phyloP scores from a whole-genome alignment of 2,797 vertebrate species.

The Eupleurogrammus muticus region DNA sequence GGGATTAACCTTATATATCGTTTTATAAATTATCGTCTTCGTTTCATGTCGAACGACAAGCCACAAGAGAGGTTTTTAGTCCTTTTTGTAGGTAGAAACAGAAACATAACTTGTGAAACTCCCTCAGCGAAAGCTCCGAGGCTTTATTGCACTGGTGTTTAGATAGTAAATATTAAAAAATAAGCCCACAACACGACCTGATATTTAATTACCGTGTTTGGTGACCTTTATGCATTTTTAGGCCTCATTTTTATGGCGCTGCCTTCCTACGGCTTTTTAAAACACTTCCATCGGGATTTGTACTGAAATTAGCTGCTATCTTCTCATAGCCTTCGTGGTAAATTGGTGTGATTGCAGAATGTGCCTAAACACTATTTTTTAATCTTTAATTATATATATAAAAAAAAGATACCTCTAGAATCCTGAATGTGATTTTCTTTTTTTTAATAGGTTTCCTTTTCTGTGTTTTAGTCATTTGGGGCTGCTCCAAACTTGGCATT shows the following conservation, averaged over 20 bases:
- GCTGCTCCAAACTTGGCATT: constrained; percentile 29
- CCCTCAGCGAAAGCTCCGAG: neutral
- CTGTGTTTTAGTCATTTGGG: constrained; percentile 32
- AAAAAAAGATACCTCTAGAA: constrained; percentile 3
- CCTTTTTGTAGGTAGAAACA: neutral
- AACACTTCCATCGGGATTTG: neutral
- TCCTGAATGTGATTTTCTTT: neutral
- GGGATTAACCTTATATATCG: neutral
- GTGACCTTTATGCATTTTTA: neutral
- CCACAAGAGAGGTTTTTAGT: neutral
- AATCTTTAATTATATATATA: constrained; percentile 9
- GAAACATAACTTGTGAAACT: neutral
- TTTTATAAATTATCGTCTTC: neutral
- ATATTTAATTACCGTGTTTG: neutral
- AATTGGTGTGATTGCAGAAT: neutral
- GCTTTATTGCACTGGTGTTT: neutral
- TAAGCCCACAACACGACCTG: neutral
- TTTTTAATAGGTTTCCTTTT: constrained; percentile 27
- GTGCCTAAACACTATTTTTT: neutral
- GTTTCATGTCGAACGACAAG: neutral
- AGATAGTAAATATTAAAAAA: neutral
- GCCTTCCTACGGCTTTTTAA: neutral
- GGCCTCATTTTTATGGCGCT: neutral
- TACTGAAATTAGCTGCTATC: neutral
- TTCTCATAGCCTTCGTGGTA: neutral